These are phyloP conservation scores for Apamea anceps DNA, from an alignment of 2,888 invertebrate species.

Conservation along the genomic window DNA sequence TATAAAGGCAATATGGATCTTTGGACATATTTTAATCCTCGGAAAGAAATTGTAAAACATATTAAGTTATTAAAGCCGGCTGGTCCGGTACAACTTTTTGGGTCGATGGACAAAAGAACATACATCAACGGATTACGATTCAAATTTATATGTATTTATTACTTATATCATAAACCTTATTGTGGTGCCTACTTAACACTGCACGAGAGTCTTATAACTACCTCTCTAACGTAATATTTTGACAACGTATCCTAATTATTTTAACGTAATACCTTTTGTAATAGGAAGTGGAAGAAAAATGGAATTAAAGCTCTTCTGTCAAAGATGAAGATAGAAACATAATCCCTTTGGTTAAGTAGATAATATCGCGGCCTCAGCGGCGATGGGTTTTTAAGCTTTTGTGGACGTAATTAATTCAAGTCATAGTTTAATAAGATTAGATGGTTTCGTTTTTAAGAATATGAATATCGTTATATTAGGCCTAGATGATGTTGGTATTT, in stretches of 20 bases:
- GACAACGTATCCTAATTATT: slow-evolving; percentile 88
- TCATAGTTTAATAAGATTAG: slow-evolving; percentile 69
- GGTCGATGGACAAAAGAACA: slow-evolving; percentile 78
- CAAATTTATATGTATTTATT: slow-evolving; percentile 84
- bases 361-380: slow-evolving; percentile 67
- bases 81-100: slow-evolving; percentile 76
- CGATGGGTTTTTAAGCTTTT: slow-evolving; percentile 67
- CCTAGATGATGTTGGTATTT: slow-evolving; percentile 3
- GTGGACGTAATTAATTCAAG: slow-evolving; percentile 72
- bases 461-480: slow-evolving; percentile 19
- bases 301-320: slow-evolving; percentile 72
- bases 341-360: slow-evolving; percentile 76
- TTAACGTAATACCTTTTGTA: slow-evolving; percentile 84
- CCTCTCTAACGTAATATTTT: slow-evolving; percentile 83
- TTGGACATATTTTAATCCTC: slow-evolving; percentile 75
- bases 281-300: slow-evolving; percentile 71
- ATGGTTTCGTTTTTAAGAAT: slow-evolving; percentile 11
- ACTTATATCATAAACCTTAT: slow-evolving; percentile 80
- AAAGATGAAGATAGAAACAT: slow-evolving; percentile 69
- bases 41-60: slow-evolving; percentile 82
- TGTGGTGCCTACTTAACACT: slow-evolving; percentile 83
- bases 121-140: slow-evolving; percentile 87
- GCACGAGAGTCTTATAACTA: slow-evolving; percentile 77
- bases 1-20: slow-evolving; percentile 64
- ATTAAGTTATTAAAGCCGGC: slow-evolving; percentile 84